phyloP scores from a whole-genome alignment of 2,113 vertebrate genomes.

The Synodontis membranacea region DNA sequence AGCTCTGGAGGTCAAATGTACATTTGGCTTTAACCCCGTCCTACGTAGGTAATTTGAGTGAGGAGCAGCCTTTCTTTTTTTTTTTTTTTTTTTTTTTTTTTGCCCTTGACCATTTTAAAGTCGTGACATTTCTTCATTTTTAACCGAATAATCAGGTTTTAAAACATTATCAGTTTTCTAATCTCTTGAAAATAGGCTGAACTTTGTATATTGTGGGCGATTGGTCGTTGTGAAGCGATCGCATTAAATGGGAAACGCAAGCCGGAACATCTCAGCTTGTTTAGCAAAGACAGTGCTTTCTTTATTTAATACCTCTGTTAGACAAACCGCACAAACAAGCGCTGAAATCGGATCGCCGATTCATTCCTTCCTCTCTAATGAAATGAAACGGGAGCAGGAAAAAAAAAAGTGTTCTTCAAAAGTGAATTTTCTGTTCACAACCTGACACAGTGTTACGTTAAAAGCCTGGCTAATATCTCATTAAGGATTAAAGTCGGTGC shows the following conservation, averaged over 20 bases:
- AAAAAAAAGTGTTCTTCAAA: not conserved
- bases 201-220: not conserved
- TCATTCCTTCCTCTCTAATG: not conserved
- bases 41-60: constrained; percentile 1
- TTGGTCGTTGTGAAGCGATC: not conserved
- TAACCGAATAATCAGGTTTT: not conserved
- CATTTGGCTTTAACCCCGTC: constrained; percentile 13
- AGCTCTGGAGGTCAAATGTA: constrained; percentile 40
- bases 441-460: constrained; percentile 40
- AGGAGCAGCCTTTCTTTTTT: not conserved
- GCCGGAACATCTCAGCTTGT: not conserved
- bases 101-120: not conserved
- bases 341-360: constrained; percentile 12
- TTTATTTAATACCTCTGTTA: not conserved
- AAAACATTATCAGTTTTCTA: not conserved
- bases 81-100: constrained; percentile 2
- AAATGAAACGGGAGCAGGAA: constrained; percentile 4
- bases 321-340: not conserved
- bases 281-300: not conserved
- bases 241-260: not conserved
- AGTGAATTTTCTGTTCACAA: constrained; percentile 37
- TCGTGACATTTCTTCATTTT: not conserved
- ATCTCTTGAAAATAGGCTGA: not conserved
- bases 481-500: constrained; percentile 54
- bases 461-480: constrained; percentile 49